Conservation (phyloP, 1,140 invertebrate species). For the Zaprionus camerounensis region DNA sequence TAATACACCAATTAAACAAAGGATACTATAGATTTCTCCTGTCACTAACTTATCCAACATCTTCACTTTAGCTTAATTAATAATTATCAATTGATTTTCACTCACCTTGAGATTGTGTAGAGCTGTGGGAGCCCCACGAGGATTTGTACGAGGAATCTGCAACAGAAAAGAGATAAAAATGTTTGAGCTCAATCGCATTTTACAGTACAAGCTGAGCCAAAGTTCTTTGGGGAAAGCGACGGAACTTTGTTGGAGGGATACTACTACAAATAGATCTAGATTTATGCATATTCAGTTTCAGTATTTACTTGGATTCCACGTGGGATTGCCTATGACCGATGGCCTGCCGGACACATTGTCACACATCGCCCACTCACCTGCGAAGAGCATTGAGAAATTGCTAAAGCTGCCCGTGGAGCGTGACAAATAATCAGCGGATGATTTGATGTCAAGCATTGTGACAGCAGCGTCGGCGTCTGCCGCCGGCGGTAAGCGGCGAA, state of each 20-base stretch:
- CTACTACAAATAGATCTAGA: not conserved
- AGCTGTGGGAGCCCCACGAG: conserved; percentile 88
- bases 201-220: not conserved
- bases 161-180: conserved; percentile 64
- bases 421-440: conserved; percentile 89
- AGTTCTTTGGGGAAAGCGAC: not conserved
- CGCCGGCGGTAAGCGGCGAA: conserved; percentile 51
- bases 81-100: conserved; percentile 4
- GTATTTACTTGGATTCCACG: conserved; percentile 78
- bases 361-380: conserved; percentile 86
- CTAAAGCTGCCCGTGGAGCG: conserved; percentile 88
- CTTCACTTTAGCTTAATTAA: not conserved
- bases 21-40: not conserved
- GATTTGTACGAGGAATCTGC: conserved; percentile 90
- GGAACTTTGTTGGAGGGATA: not conserved
- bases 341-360: conserved; percentile 65
- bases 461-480: conserved; percentile 51
- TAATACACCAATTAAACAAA: not conserved
- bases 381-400: conserved; percentile 90
- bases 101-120: conserved; percentile 88
- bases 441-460: conserved; percentile 89
- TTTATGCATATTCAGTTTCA: conserved; percentile 40
- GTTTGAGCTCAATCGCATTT: not conserved
- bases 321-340: conserved; percentile 65
- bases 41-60: not conserved